phyloP scores from a whole-genome alignment of 2,888 invertebrate species.

The Dioctria rufipes region DNA sequence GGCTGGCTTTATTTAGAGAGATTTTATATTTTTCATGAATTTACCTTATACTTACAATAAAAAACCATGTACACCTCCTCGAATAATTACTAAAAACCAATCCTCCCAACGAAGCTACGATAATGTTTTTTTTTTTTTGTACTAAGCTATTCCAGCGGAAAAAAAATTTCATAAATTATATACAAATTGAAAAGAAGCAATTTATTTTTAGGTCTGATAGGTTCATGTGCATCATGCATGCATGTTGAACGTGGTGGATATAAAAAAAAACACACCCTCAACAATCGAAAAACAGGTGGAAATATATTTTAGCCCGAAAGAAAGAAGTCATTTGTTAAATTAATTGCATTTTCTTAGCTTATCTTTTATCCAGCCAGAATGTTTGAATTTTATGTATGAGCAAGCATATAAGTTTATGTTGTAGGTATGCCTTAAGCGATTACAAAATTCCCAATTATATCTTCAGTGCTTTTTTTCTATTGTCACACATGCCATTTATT shows the following conservation, averaged over 20 bases:
- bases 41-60: not conserved
- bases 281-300: slow-evolving; percentile 47
- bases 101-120: not conserved
- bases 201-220: slow-evolving; percentile 6
- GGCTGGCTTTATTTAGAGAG: not conserved
- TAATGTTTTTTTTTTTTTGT: not conserved
- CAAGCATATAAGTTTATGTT: not conserved
- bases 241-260: not conserved
- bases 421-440: too few relatives aligned
- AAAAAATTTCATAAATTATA: slow-evolving; percentile 46
- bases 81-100: not conserved
- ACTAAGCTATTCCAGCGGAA: too few relatives aligned
- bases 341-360: slow-evolving; percentile 52
- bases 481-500: too few relatives aligned
- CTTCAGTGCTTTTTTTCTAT: too few relatives aligned
- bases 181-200: slow-evolving; percentile 42
- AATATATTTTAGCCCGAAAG: slow-evolving; percentile 3
- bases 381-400: not conserved
- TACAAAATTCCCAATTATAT: too few relatives aligned
- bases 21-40: slow-evolving; percentile 23
- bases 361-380: not conserved
- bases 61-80: too few relatives aligned
- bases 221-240: too few relatives aligned
- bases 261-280: slow-evolving; percentile 19
- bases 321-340: slow-evolving; percentile 49